These are phyloP conservation scores for Picathartes gymnocephalus DNA, from an alignment of 2,113 vertebrate species.

Conservation along the genomic window DNA sequence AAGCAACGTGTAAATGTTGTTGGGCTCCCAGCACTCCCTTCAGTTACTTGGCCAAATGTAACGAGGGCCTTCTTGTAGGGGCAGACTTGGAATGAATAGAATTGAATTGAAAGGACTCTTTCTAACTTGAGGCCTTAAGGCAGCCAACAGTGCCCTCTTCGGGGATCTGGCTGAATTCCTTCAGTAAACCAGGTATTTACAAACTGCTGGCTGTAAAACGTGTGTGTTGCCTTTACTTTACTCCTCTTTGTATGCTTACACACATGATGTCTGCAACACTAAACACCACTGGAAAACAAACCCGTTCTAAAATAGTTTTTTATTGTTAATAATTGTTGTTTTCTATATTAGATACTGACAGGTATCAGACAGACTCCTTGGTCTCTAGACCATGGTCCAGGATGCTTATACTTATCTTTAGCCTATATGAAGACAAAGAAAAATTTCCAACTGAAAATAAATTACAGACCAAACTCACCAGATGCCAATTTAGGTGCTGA, in stretches of 20 bases:
- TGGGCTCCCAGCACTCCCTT: not conserved
- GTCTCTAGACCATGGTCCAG: not conserved
- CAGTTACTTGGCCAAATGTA: not conserved
- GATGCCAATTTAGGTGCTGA: not conserved
- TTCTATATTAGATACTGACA: not conserved
- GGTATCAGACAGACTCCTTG: not conserved
- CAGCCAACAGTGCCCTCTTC: slow-evolving; percentile 38
- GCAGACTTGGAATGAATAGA: too few relatives aligned
- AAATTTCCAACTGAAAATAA: not conserved
- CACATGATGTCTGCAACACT: not conserved
- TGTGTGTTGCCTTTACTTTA: not conserved
- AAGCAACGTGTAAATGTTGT: accelerated
- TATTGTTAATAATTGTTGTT: not conserved
- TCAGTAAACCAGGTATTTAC: not conserved
- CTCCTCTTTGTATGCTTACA: not conserved
- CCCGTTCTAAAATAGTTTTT: not conserved
- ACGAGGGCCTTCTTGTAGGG: accelerated
- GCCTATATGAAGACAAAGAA: not conserved
- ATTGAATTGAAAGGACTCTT: accelerated
- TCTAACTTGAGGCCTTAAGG: not conserved
- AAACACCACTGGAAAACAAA: not conserved
- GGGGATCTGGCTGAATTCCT: not conserved
- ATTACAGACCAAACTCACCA: not conserved
- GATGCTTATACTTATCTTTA: accelerated
- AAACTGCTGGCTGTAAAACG: not conserved